Percentiles rank a stretch among this genome's conserved stretches.
Conservation (phyloP, 1,140 invertebrate species). For the Rhopalosiphum padi region DNA sequence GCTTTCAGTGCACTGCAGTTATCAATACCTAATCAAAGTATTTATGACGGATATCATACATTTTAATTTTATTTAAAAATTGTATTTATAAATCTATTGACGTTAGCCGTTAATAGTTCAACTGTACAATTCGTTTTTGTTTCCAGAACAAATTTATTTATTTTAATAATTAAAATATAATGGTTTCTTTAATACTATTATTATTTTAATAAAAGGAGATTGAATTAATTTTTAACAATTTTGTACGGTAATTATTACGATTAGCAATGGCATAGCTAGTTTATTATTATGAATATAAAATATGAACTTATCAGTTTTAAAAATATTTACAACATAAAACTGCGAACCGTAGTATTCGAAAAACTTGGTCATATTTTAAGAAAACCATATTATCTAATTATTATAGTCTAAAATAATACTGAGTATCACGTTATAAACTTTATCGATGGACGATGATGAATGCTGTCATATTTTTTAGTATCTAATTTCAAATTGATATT, state of each 20-base stretch:
- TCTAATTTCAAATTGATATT: background rate
- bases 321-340: background rate
- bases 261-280: background rate
- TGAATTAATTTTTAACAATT: background rate
- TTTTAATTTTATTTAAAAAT: background rate
- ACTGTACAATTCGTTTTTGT: background rate
- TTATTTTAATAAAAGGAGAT: background rate
- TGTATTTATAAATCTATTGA: background rate
- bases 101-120: no score
- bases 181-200: background rate
- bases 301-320: background rate
- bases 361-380: background rate
- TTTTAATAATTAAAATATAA: background rate
- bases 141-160: background rate
- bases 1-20: background rate
- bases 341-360: background rate
- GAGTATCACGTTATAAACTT: background rate
- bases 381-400: background rate
- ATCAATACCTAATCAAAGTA: background rate
- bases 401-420: background rate
- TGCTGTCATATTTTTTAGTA: background rate
- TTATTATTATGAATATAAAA: background rate
- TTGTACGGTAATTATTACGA: background rate
- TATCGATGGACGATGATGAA: background rate
- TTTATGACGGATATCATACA: background rate